phyloP scores from a whole-genome alignment of 1,140 invertebrate species.

The Cepaea nemoralis region DNA sequence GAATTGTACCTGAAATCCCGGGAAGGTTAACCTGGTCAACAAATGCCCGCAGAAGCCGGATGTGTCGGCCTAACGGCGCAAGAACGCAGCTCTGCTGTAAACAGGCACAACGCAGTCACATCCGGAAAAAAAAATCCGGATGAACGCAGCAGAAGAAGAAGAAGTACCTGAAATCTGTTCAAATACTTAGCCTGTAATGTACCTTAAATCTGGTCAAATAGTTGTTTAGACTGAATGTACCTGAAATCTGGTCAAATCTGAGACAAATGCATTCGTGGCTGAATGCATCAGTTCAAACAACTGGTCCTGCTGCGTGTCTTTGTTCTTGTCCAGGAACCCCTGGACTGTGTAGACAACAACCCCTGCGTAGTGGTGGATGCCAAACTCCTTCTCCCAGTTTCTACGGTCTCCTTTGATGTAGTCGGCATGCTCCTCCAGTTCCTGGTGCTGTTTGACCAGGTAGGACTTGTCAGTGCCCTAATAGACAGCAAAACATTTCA shows the following conservation, averaged over 20 bases:
- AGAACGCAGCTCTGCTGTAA: no score
- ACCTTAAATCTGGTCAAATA: no score
- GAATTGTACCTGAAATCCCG: no score
- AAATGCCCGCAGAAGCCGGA: no score
- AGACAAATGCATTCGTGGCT: slow-evolving; percentile 88
- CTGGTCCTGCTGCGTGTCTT: slow-evolving; percentile 97
- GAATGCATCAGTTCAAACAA: slow-evolving; percentile 92
- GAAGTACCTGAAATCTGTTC: no score
- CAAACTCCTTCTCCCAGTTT: slow-evolving; percentile 90
- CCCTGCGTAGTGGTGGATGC: slow-evolving; percentile 97
- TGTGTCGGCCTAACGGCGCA: no score
- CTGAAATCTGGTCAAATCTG: slow-evolving; percentile 88
- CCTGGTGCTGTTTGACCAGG: slow-evolving; percentile 88
- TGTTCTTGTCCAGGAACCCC: slow-evolving; percentile 99
- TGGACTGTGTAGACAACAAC: slow-evolving; percentile 95
- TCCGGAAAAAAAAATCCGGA: no score
- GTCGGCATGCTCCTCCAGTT: slow-evolving; percentile 87
- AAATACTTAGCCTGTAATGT: no score
- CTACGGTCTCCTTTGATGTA: slow-evolving; percentile 81
- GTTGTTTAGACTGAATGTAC: slow-evolving; percentile 63
- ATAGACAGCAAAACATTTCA: slow-evolving; percentile 39
- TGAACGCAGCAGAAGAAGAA: no score
- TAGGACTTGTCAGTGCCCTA: slow-evolving; percentile 88
- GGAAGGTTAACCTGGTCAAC: no score
- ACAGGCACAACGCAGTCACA: no score